Evolutionary conservation across 2,113 vertebrate genomes (phyloP).

Genomic region (Coregonus clupeaformis): DNA sequence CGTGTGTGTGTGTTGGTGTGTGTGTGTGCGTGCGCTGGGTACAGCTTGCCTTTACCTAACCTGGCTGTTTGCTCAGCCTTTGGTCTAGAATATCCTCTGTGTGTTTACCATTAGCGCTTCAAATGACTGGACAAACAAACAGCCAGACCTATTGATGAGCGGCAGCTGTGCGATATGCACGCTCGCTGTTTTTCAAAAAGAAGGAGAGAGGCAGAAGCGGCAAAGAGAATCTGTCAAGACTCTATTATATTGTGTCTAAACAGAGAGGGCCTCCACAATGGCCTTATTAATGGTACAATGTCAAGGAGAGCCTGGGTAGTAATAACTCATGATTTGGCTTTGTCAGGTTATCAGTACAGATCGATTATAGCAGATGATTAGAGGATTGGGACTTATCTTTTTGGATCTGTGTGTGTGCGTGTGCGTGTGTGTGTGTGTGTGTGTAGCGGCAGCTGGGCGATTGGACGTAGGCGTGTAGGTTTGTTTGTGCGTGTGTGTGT

Average conservation of each 20-base stretch:
- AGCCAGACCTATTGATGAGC: constrained; percentile 70
- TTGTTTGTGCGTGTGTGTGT: neutral
- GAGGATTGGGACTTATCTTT: constrained; percentile 55
- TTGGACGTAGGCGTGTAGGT: constrained; percentile 8
- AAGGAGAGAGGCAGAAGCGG: constrained; percentile 9
- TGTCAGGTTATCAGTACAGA: constrained; percentile 72
- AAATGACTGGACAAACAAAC: constrained; percentile 77
- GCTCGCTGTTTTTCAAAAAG: constrained; percentile 51
- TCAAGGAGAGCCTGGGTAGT: constrained; percentile 68
- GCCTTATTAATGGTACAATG: constrained; percentile 76
- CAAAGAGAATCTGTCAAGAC: constrained; percentile 77
- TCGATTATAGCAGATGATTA: constrained; percentile 62
- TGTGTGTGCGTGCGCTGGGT: constrained; percentile 18
- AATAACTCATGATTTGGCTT: constrained; percentile 77
- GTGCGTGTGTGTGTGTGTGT: constrained; percentile 37
- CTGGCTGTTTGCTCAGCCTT: constrained; percentile 72
- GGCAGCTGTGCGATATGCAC: constrained; percentile 63
- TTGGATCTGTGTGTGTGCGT: constrained; percentile 50
- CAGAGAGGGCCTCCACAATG: constrained; percentile 70
- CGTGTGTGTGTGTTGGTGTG: neutral
- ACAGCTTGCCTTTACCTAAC: constrained; percentile 67
- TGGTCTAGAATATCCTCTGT: constrained; percentile 55
- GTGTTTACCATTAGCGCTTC: constrained; percentile 68
- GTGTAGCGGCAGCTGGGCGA: constrained; percentile 2
- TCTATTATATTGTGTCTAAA: constrained; percentile 73